Percentiles rank a stretch among this genome's conserved stretches.
phyloP scores from a whole-genome alignment of 2,888 invertebrate genomes.

The Bellardia bayeri region DNA sequence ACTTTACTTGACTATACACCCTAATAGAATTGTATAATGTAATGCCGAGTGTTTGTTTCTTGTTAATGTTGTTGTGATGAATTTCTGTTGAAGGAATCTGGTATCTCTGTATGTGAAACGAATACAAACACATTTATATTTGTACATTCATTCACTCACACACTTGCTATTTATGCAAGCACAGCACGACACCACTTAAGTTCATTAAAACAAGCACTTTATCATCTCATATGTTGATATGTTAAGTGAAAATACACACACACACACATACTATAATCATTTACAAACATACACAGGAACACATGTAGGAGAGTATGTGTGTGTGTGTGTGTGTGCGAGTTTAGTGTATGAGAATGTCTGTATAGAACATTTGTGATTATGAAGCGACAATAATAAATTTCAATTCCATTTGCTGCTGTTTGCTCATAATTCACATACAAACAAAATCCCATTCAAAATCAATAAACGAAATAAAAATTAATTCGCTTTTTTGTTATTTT shows the following conservation, averaged over 20 bases:
- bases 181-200: conserved; percentile 69
- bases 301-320: conserved; percentile 1
- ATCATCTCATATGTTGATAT: conserved; percentile 61
- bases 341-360: conserved; percentile 23
- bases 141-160: neutral
- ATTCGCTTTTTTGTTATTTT: neutral
- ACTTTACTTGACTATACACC: neutral
- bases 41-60: neutral
- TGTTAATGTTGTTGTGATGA: conserved; percentile 5
- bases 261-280: conserved; percentile 32
- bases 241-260: conserved; percentile 53
- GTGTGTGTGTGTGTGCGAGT: neutral
- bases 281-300: conserved; percentile 30
- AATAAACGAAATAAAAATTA: conserved; percentile 45
- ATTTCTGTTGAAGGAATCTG: conserved; percentile 8
- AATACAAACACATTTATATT: neutral
- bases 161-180: conserved; percentile 43
- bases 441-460: conserved; percentile 52
- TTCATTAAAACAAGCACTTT: conserved; percentile 72
- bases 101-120: conserved; percentile 2
- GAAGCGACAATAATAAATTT: conserved; percentile 67
- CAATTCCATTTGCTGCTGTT: conserved; percentile 67
- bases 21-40: no score
- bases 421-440: conserved; percentile 57
- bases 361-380: conserved; percentile 58